These are phyloP conservation scores for Epinotia bilunana DNA, from an alignment of 2,888 invertebrate species.

Conservation along the genomic window DNA sequence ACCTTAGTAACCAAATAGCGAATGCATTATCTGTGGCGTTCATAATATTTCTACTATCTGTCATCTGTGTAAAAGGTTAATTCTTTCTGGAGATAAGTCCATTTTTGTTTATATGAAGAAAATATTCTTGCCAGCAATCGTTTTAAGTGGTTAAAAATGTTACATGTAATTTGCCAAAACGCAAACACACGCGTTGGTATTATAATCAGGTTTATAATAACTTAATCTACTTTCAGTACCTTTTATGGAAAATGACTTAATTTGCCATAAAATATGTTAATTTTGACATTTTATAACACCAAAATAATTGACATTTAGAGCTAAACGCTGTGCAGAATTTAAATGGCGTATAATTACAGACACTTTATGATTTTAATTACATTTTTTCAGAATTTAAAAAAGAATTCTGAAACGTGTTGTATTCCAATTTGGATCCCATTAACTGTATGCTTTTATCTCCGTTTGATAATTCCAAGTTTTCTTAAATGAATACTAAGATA, in stretches of 20 bases:
- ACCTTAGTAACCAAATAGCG: background rate
- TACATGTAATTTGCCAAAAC: background rate
- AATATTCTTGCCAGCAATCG: background rate
- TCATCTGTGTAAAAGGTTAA: no score
- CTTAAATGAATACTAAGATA: no score
- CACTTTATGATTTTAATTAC: background rate
- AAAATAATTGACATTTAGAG: slow-evolving; percentile 31
- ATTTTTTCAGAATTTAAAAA: background rate
- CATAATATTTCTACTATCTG: background rate
- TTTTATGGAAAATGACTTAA: slow-evolving; percentile 29
- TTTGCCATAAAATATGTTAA: slow-evolving; percentile 30
- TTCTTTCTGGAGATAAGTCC: no score
- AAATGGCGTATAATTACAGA: background rate
- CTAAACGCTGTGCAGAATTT: slow-evolving; percentile 1
- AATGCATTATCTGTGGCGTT: background rate
- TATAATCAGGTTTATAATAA: slow-evolving; percentile 18
- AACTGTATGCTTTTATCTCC: no score
- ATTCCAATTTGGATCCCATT: no score
- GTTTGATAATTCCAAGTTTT: no score
- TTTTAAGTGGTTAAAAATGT: background rate
- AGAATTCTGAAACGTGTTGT: no score
- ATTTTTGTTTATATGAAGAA: no score
- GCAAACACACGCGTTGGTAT: background rate
- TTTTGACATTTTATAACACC: slow-evolving; percentile 18
- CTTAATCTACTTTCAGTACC: slow-evolving; percentile 39